Evolutionary conservation across 2,888 invertebrate species (phyloP), one percentile per base, ranked within the genome.

Genomic region (Crepidodera aurea): DNA sequence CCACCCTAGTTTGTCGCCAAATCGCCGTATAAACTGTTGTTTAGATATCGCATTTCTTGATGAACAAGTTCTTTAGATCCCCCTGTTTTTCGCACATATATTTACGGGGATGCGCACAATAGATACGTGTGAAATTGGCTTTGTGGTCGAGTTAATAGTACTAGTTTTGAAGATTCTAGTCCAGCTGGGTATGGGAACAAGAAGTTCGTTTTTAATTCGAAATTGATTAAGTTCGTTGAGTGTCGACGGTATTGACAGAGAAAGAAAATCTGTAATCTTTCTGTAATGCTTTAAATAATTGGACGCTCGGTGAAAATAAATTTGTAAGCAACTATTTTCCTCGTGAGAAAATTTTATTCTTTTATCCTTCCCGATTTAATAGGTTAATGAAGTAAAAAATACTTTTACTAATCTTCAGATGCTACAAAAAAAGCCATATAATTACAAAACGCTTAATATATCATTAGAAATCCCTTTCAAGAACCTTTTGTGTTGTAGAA

Each of bases 11-110:
- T 65, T 57, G 68, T 69, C 69, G 72, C 73, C 65, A 73, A 73
- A 72, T 69, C 69, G 68, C 76, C 78, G 77, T 74, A 75, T 77
- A 77, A 78, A 77, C 76, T 73, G 71, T 71, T 72, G 68, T 69
- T 69, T 66, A 66, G 72, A 68, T 72, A 73, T 71, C 72, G 67
- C 65, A 64, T 71, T 71, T 68, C 72, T 66, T 32, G 66, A 51
- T 32, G 42, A 46, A 62, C 67, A 53, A 60, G 46, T 67, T 60
- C 32, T 29, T 46, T 13, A 13, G 18, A 42, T 69, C 67, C 69
- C 69, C 68, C 69, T 68, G 54, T 59, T 69, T 71, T 72, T 72
- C 71, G 72, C 72, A 72, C 71, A 69, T 70, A 62, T 39, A 66
- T 64, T 53, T 50, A 51, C 51, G 27, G 48, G 18, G 40, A 40